phyloP scores from a whole-genome alignment of 2,113 vertebrate species.

The Gymnorhina tibicen region DNA sequence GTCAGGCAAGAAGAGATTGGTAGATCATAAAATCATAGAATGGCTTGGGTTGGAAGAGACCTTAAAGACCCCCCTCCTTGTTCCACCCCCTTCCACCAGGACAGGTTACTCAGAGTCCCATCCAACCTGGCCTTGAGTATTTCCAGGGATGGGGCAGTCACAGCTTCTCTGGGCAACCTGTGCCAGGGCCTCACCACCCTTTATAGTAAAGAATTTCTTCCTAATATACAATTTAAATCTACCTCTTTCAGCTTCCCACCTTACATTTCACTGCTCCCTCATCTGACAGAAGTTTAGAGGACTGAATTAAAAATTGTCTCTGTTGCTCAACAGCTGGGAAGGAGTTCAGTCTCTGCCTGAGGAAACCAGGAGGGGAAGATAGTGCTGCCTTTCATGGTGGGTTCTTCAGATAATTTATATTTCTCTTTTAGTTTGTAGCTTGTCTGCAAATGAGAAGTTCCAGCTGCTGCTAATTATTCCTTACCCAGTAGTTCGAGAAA shows the following conservation, averaged over 20 bases:
- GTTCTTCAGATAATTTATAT: not conserved
- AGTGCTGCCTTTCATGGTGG: not conserved
- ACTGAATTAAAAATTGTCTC: not conserved
- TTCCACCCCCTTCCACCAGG: not conserved
- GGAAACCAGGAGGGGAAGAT: not conserved
- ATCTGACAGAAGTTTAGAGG: not conserved
- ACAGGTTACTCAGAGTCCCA: accelerated
- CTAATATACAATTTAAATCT: not conserved
- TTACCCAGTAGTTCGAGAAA: not conserved
- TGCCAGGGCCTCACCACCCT: not conserved
- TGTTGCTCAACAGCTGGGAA: not conserved
- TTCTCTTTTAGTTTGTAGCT: not conserved
- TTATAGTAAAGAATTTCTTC: not conserved
- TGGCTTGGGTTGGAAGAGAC: not conserved
- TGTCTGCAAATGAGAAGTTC: not conserved
- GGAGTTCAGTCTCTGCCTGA: not conserved
- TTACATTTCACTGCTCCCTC: not conserved
- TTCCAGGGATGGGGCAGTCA: not conserved
- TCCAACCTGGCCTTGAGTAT: not conserved
- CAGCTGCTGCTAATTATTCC: not conserved
- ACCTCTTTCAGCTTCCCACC: not conserved
- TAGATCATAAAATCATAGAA: not conserved
- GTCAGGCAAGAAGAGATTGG: not conserved
- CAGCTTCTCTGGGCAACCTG: not conserved
- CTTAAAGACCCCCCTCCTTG: not conserved